Evolutionary conservation across 2,888 invertebrate species (phyloP).

Genomic region (Mactromeris polynyma): DNA sequence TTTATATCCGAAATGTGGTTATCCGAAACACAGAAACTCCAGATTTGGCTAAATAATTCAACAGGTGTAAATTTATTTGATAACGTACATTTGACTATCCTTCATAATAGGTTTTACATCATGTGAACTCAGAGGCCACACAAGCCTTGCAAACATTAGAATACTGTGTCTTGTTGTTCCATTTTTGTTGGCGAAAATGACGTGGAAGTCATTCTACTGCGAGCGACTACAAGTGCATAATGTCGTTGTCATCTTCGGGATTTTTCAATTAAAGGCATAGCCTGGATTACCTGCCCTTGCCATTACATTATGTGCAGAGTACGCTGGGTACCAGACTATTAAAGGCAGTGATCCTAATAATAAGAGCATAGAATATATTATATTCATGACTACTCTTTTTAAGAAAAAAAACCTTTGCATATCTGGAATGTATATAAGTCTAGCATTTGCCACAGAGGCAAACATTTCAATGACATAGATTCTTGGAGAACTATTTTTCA

Average conservation of each 20-base stretch:
- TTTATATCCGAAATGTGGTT: constrained; percentile 1
- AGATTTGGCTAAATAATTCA: not conserved
- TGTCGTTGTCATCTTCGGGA: constrained; percentile 21
- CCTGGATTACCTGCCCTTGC: no score
- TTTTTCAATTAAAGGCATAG: no score
- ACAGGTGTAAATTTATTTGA: not conserved
- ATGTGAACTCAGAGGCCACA: not conserved
- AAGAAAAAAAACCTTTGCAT: no score
- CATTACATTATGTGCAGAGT: no score
- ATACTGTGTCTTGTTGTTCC: not conserved
- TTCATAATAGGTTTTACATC: not conserved
- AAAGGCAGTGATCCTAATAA: no score
- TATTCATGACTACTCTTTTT: no score
- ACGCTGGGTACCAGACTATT: no score
- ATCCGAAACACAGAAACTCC: not conserved
- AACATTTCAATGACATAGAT: no score
- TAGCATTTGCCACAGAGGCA: no score
- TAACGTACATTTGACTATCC: not conserved
- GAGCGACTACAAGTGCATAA: not conserved
- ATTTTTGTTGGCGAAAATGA: constrained; percentile 52
- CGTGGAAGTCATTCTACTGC: constrained; percentile 42
- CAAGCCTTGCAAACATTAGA: not conserved
- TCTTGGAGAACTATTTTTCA: no score
- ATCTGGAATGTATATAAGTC: no score
- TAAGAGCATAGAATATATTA: no score